These are phyloP conservation scores for Bursaphelenchus mucronatus DNA, from an alignment of 1,140 invertebrate genomes.

Conservation along the genomic window DNA sequence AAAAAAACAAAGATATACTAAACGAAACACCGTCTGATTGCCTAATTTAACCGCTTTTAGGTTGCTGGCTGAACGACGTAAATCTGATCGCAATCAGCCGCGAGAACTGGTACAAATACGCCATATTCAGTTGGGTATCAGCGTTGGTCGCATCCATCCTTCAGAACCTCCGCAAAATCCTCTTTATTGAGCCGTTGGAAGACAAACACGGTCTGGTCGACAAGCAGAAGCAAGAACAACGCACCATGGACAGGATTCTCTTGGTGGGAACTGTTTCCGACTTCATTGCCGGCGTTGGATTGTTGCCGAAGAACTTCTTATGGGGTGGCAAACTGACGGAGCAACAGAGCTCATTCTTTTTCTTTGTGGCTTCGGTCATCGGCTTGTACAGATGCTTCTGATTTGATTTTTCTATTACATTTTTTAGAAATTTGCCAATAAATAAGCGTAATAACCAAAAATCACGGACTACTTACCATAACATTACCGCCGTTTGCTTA, in stretches of 20 bases:
- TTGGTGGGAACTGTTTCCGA: background rate
- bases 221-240: background rate
- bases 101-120: slow-evolving; percentile 1
- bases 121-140: slow-evolving; percentile 6
- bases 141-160: slow-evolving; percentile 7
- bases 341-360: background rate
- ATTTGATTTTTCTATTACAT: background rate
- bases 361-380: slow-evolving; percentile 10
- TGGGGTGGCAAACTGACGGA: slow-evolving; percentile 11
- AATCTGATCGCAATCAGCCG: background rate
- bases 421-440: no score
- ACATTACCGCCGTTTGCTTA: no score
- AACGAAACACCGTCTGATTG: no score
- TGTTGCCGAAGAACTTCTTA: slow-evolving; percentile 5
- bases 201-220: background rate
- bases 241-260: slow-evolving; percentile 10
- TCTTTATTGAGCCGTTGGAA: slow-evolving; percentile 15
- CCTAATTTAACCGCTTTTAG: no score
- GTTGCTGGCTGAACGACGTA: no score
- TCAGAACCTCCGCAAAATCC: slow-evolving; percentile 15
- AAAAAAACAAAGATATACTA: no score
- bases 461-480: no score
- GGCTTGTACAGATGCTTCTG: slow-evolving; percentile 14
- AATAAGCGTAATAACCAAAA: no score
- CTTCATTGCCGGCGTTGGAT: slow-evolving; percentile 5